These are phyloP conservation scores for Apus apus DNA, from an alignment of 2,113 vertebrate genomes.

Conservation along the genomic window DNA sequence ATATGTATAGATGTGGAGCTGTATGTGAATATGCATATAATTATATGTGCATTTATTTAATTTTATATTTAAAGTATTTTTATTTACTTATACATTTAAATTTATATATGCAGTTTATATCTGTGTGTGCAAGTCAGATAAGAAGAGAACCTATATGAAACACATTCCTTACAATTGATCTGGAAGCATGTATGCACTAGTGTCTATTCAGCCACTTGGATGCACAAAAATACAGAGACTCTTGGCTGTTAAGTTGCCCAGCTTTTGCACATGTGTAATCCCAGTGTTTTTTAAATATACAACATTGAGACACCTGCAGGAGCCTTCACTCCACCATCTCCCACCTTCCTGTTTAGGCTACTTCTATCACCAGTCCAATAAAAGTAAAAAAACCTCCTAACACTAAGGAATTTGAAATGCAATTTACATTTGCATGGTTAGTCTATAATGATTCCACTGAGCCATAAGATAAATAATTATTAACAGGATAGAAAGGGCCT, in stretches of 20 bases:
- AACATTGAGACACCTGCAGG: not conserved
- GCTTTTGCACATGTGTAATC: not conserved
- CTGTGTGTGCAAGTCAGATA: fast-evolving
- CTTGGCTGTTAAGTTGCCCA: not conserved
- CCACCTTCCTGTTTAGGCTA: not conserved
- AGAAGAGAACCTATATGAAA: not conserved
- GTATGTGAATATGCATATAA: no score
- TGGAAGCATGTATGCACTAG: not conserved
- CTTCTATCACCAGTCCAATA: not conserved
- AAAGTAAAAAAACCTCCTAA: not conserved
- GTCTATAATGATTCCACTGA: not conserved
- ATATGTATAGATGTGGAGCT: no score
- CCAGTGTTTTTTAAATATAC: not conserved
- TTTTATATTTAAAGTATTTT: not conserved
- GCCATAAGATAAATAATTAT: not conserved
- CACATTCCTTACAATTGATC: not conserved
- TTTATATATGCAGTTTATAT: not conserved
- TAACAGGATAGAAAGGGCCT: not conserved
- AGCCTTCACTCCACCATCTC: fast-evolving
- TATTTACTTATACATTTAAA: not conserved
- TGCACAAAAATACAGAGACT: not conserved
- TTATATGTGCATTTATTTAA: no score
- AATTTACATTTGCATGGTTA: not conserved
- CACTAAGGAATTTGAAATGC: not conserved
- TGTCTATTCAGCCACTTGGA: not conserved